Conservation (phyloP, 2,113 vertebrate species). For the Cichladusa arquata region DNA sequence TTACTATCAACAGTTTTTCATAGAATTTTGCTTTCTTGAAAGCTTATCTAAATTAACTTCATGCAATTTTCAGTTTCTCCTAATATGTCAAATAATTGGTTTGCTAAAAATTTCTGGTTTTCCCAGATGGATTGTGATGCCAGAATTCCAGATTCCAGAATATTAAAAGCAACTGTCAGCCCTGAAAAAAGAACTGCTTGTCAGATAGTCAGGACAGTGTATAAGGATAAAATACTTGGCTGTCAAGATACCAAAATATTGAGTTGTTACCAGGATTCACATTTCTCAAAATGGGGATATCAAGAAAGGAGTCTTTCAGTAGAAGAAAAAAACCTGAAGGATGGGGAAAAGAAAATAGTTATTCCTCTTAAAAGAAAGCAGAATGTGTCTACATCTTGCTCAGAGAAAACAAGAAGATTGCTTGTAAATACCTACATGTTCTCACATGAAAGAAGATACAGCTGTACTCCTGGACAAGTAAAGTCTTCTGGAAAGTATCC, state of each 20-base stretch:
- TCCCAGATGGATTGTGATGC: background rate
- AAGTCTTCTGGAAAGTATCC: slow-evolving; percentile 26
- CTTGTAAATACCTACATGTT: background rate
- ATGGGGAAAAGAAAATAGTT: background rate
- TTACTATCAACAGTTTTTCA: background rate
- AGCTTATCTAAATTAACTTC: background rate
- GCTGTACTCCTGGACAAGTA: background rate
- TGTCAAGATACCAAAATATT: background rate
- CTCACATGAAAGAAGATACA: background rate
- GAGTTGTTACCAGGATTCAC: background rate
- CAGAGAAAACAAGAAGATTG: slow-evolving; percentile 1
- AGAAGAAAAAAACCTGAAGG: background rate
- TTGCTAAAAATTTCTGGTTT: background rate
- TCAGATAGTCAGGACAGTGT: background rate
- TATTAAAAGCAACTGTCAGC: background rate
- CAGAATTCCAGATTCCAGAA: too few species aligned
- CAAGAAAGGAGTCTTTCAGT: background rate
- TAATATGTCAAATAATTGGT: background rate
- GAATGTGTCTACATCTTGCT: background rate
- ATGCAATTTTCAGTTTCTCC: background rate
- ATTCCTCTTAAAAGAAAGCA: slow-evolving; percentile 53
- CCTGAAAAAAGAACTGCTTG: background rate
- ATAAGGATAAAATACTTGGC: background rate
- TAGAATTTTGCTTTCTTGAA: background rate
- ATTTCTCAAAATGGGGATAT: background rate